Evolutionary conservation across 1,140 invertebrate species (phyloP), one percentile per base, ranked within the genome.

Genomic region (Tribolium madens): DNA sequence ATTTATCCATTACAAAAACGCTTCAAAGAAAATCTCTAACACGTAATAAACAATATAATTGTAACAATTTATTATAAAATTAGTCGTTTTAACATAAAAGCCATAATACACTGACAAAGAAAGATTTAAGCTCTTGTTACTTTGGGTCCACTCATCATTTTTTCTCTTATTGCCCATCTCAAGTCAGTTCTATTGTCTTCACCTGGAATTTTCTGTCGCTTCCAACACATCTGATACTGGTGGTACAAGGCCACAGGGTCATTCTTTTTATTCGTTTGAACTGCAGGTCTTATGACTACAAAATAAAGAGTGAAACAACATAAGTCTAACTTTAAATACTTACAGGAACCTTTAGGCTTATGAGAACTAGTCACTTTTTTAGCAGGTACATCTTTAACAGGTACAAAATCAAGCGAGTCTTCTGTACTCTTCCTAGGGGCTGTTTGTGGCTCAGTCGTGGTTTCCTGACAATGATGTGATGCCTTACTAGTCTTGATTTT

Each of bases 211-310:
- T 90, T 91, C 50, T 92, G 89, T 81, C 91, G 89, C n/a, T 89
- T 89, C 93, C 93, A 95, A 78, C 91, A 86, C 46, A 89, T 87
- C 81, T 92, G 89, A 82, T 94, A 95, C 76, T 93, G 90, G 60
- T 94, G 92, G 83, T 94, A 95, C 6, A 94, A 84, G 7, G 89
- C 86, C 1, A 94, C 93, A 50, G 93, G 93, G 84, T 94, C 93
- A 79, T 86, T 88, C 87, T 90, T 91, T 64, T 83, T 82, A 31
- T 80, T 72, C 7, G 52, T 71, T 57, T 81, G 76, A 74, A 84
- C 84, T 85, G 85, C 84, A n/a, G 87, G 86, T 68, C 86, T 83
- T 74, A 89, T 89, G 83, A 89, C 89, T 90, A 48, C 60, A 85
- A 83, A 52, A 57, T 47, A 33, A 71, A 10, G 14, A 64, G 64